A percentile compares a stretch with the other conserved stretches of the same genome.
Conservation (phyloP, 2,888 invertebrate genomes). For the Aporophyla nigra region DNA sequence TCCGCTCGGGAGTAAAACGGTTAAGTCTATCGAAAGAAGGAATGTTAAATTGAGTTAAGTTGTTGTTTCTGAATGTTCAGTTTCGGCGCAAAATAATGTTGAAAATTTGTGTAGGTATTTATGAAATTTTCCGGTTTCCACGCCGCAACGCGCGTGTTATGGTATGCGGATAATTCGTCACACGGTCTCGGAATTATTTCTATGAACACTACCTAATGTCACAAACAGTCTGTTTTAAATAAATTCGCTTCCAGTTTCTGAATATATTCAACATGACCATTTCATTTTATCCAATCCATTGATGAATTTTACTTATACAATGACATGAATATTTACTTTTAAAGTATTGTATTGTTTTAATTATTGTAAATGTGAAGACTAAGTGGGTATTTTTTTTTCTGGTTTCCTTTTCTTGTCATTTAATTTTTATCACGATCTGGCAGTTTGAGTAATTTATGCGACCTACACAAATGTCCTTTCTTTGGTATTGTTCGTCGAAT, state of each 20-base stretch:
- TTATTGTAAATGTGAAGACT: too few relatives aligned
- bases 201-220: background rate
- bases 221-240: background rate
- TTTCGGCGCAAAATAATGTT: conserved; percentile 4
- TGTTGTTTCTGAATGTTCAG: background rate
- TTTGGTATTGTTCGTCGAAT: too few relatives aligned
- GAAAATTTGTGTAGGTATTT: background rate
- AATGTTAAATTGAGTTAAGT: background rate
- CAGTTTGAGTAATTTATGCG: too few relatives aligned
- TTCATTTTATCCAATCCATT: background rate
- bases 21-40: background rate
- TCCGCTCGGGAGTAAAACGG: conserved; percentile 8
- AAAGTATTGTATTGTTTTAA: too few relatives aligned
- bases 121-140: conserved; percentile 9
- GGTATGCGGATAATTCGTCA: conserved; percentile 22
- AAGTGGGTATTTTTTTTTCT: too few relatives aligned
- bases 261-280: background rate
- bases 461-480: too few relatives aligned
- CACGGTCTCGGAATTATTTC: background rate
- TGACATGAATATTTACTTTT: too few relatives aligned
- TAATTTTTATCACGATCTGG: too few relatives aligned
- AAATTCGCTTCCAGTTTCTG: background rate
- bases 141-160: background rate
- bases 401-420: too few relatives aligned
- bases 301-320: too few relatives aligned